phyloP scores from a whole-genome alignment of 1,140 invertebrate species.

The Neotoxoptera formosana region DNA sequence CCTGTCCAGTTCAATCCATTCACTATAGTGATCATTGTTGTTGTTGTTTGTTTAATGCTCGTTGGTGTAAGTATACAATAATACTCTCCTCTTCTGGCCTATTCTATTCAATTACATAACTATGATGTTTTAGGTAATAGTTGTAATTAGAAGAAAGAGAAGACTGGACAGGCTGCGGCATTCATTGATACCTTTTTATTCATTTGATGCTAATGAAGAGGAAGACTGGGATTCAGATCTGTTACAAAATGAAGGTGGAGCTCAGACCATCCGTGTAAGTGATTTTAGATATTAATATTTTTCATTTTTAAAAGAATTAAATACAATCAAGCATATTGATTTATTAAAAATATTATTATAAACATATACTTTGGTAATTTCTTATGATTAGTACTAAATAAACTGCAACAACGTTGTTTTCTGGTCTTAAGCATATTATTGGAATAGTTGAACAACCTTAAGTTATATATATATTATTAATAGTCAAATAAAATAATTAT shows the following conservation, averaged over 20 bases:
- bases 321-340: not conserved
- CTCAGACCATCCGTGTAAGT: slow-evolving; percentile 35
- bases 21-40: slow-evolving; percentile 7
- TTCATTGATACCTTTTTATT: slow-evolving; percentile 59
- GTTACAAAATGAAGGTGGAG: slow-evolving; percentile 51
- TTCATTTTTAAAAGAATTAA: not conserved
- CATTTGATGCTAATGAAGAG: slow-evolving; percentile 60
- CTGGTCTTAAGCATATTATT: not conserved
- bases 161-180: slow-evolving; percentile 58
- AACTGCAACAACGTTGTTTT: not conserved
- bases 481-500: not conserved
- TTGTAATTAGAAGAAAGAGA: slow-evolving; percentile 59
- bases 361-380: not conserved
- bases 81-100: not conserved
- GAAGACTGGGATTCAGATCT: slow-evolving; percentile 60
- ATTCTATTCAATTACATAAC: not conserved
- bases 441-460: not conserved
- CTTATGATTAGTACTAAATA: not conserved
- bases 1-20: not conserved
- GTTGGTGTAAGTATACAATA: slow-evolving; percentile 14
- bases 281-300: not conserved
- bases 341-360: not conserved
- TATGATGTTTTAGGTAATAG: slow-evolving; percentile 70
- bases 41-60: not conserved
- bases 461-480: not conserved